phyloP scores from a whole-genome alignment of 2,888 invertebrate genomes.

The Meandrusa payeni region DNA sequence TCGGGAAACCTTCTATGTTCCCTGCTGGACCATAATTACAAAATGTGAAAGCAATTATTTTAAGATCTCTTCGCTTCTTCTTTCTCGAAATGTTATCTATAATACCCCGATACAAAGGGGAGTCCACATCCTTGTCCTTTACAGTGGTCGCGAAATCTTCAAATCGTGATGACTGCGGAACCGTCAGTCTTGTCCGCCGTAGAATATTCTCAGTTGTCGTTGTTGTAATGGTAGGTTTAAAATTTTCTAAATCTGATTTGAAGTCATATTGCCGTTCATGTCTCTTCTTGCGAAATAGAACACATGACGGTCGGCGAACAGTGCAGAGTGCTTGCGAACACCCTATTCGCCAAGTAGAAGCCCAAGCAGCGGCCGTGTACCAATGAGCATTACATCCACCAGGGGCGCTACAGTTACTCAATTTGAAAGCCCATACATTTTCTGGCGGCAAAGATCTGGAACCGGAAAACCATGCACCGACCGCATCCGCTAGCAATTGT shows the following conservation, averaged over 20 bases:
- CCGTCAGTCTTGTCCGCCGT: slow-evolving; percentile 56
- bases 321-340: slow-evolving; percentile 70
- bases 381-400: slow-evolving; percentile 70
- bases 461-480: slow-evolving; percentile 71
- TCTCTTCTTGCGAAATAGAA: slow-evolving; percentile 51
- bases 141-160: slow-evolving; percentile 45
- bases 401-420: slow-evolving; percentile 60
- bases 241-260: slow-evolving; percentile 4
- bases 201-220: slow-evolving; percentile 46
- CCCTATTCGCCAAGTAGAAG: slow-evolving; percentile 69
- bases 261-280: slow-evolving; percentile 23
- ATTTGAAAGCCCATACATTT: slow-evolving; percentile 59
- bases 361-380: slow-evolving; percentile 71
- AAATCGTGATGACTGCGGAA: slow-evolving; percentile 35
- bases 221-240: slow-evolving; percentile 31
- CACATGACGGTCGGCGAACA: slow-evolving; percentile 55
- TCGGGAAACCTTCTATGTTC: slow-evolving; percentile 69
- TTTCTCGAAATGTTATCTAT: slow-evolving; percentile 29
- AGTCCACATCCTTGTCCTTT: slow-evolving; percentile 37
- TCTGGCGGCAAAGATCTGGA: slow-evolving; percentile 60
- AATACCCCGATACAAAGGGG: slow-evolving; percentile 57
- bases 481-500: slow-evolving; percentile 65
- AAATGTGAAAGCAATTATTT: slow-evolving; percentile 64
- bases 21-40: slow-evolving; percentile 75
- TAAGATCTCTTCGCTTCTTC: slow-evolving; percentile 43